phyloP scores from a whole-genome alignment of 2,888 invertebrate species.

The Gerris lacustris region DNA sequence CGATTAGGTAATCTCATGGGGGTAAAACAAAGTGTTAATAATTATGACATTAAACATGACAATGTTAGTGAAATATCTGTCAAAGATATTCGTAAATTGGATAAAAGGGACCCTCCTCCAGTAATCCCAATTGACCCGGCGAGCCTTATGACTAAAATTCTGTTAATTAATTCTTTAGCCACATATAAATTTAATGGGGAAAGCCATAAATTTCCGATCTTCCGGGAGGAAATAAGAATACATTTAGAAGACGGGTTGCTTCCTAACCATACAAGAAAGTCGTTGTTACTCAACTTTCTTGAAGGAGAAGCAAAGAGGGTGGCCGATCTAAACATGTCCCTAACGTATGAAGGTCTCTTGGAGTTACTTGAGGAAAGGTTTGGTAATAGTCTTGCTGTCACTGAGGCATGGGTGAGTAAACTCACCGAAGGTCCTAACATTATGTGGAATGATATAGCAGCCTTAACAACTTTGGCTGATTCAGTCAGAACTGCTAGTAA shows the following conservation, averaged over 20 bases:
- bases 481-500: background rate
- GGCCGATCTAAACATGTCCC: background rate
- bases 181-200: background rate
- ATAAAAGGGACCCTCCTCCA: too few species aligned
- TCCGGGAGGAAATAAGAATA: background rate
- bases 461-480: background rate
- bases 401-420: background rate
- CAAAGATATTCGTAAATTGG: too few species aligned
- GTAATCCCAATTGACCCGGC: too few species aligned
- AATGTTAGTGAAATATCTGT: too few species aligned
- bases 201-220: background rate
- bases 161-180: too few species aligned
- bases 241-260: background rate
- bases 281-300: background rate
- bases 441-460: background rate
- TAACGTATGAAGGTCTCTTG: background rate
- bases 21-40: too few species aligned
- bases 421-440: background rate
- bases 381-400: background rate
- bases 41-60: too few species aligned
- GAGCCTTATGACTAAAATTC: too few species aligned
- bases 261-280: background rate
- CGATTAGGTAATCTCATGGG: too few species aligned
- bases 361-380: background rate
- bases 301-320: background rate